Evolutionary conservation across 2,888 invertebrate species (phyloP), one percentile per base, ranked within the genome.

Genomic region (Callimorpha dominula): DNA sequence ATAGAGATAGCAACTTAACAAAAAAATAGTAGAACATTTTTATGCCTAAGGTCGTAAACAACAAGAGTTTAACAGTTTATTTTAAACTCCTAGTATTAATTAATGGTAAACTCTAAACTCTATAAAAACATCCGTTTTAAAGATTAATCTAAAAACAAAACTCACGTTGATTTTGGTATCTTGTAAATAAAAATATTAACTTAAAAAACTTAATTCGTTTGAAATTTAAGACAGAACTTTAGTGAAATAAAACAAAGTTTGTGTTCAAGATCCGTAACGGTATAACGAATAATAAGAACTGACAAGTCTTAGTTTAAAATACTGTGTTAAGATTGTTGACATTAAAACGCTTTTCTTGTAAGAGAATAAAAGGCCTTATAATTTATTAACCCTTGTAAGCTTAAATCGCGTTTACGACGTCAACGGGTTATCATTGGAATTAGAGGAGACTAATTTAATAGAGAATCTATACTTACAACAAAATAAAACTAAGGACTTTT

Each of bases 331-430:
- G 31, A 60, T 14, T 31, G 20, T 20, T 31, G 60, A 15, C 31
- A 60, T 60, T 31, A 60, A 60, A 60, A 60, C 2, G 60, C 60
- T 60, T 60, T 64, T 43, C 42, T 43, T 64, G 64, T 64, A 43
- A 43, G 42, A 17, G 43, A 64, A 43, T 15, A 64, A 64, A 64
- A 64, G 31, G 31, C 14, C 20, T 60, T 60, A 31, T 60, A 60
- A 60, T 57, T 57, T 57, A 60, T 31, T 60, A 31, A 60, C 60
- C 60, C 60, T 60, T 60, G 6, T 60, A 46, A 46, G 60, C 12
- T n/a, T 20, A 20, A n/a, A 20, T 57, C 57, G 54, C 9, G 54
- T 54, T 54, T 12, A 57, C 11, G 20, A 20, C 20, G 20, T 57
- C 57, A 57, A 57, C 20, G 57, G 57, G 57, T 20, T 12, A 20